Base-by-base conservation (phyloP, 2,888 invertebrate species). In the Parthenolecanium corni region DNA sequence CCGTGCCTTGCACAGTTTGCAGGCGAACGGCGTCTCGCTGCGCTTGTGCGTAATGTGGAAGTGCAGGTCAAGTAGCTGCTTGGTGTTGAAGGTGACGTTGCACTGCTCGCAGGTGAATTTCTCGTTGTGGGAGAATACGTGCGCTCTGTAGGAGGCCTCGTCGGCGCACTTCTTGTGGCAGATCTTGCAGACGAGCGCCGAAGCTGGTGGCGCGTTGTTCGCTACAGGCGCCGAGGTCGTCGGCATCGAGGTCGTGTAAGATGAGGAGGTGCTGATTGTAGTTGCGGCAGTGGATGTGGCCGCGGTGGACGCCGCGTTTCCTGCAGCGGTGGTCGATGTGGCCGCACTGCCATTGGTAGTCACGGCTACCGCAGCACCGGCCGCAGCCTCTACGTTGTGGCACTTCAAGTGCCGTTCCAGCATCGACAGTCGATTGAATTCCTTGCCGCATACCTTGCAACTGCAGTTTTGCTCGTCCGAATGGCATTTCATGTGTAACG, bases 401-500 rank as follows among this genome's bases (percentile, higher is more conserved):
- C 66, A 62, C 47, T 67, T 68, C 52, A 66, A 63, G 47, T 68
- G 68, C 47, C 66, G 64, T n/a, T 68, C 67, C 38, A 68, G 53
- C 53, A 64, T 64, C 16, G 67, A 65, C 46, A 68, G 62, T 47
- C 68, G 53, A 56, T 65, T 66, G 57, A 68, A 68, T 25, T 66
- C 66, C 31, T 67, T 67, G 11, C 68, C 68, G 57, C 68, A 68
- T 20, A 67, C 64, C 25, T 66, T 66, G 62, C 68, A 68, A 16
- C 66, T 65, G n/a, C 68, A 68, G 23, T 66, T 65, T 24, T 68
- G 66, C 65, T 68, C 68, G 21, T 68, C 68, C 9, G 68, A 67
- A 23, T 68, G 68, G 20, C 67, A 67, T 64, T 68, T 68, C 64
- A 68, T 64, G 46, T 68, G 68, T 56, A 68, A 38, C 1, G 68